Conservation (phyloP, 2,113 vertebrate species). For the Anhinga rufa region DNA sequence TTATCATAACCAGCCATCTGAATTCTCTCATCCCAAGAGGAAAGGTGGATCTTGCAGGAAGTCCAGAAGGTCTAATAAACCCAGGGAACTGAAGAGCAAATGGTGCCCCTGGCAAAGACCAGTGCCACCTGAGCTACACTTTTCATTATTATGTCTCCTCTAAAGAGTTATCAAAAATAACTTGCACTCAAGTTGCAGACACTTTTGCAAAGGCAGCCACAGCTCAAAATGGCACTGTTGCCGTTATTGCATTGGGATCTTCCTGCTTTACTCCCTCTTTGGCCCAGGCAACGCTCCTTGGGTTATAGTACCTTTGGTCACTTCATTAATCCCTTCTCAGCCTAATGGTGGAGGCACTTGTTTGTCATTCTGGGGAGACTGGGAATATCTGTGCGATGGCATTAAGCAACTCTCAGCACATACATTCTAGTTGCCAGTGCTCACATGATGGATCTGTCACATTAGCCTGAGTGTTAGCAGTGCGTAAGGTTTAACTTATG, state of each 20-base stretch:
- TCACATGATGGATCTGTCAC: not conserved
- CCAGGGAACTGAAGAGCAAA: not conserved
- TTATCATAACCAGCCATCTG: not conserved
- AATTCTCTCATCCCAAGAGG: not conserved
- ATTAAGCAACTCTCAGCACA: accelerated
- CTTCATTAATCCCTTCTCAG: not conserved
- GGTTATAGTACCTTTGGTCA: not conserved
- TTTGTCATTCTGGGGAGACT: not conserved
- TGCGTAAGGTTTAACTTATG: not conserved
- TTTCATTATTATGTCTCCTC: not conserved
- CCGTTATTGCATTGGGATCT: accelerated
- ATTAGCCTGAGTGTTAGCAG: not conserved
- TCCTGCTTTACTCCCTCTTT: not conserved
- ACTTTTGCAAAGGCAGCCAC: not conserved
- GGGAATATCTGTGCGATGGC: not conserved
- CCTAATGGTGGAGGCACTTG: not conserved
- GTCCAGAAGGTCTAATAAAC: not conserved
- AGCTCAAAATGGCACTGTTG: not conserved
- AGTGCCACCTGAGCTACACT: not conserved
- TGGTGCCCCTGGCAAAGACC: not conserved
- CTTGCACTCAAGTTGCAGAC: not conserved
- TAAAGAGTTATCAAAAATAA: not conserved
- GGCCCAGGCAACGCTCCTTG: not conserved
- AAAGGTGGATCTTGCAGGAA: not conserved
- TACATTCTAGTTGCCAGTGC: not conserved